Evolutionary conservation across 2,888 invertebrate genomes (phyloP).

Genomic region (Yponomeuta plumbellus): DNA sequence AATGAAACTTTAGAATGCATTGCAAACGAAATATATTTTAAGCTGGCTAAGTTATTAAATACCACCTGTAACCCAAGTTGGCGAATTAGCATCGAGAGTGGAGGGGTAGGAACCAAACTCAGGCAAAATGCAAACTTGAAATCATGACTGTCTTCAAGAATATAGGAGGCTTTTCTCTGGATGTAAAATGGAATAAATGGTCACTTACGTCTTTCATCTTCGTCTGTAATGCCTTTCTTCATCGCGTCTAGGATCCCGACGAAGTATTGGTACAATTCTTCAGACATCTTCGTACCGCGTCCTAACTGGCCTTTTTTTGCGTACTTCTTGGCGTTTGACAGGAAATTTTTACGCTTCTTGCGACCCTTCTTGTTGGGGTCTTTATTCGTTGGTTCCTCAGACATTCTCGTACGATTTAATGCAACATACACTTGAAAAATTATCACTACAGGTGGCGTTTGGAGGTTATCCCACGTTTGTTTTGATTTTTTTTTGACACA

Average conservation of each 20-base stretch:
- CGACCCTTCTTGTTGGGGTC: constrained; percentile 56
- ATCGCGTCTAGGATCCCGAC: constrained; percentile 84
- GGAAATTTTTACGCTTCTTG: constrained; percentile 80
- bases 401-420: constrained; percentile 35
- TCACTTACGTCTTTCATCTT: constrained; percentile 82
- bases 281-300: constrained; percentile 81
- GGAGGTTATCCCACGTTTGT: constrained; percentile 32
- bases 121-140: not conserved
- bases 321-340: constrained; percentile 85
- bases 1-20: too few species aligned
- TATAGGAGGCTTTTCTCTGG: not conserved
- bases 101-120: not conserved
- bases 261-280: constrained; percentile 86
- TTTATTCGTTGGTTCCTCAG: constrained; percentile 38
- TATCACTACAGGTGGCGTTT: constrained; percentile 23
- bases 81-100: not conserved
- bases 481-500: not conserved
- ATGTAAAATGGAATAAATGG: not conserved
- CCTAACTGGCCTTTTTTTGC: constrained; percentile 84
- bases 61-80: too few species aligned
- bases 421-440: not conserved
- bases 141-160: not conserved
- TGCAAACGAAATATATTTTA: too few species aligned
- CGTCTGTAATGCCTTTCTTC: constrained; percentile 79
- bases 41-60: too few species aligned